phyloP scores from a whole-genome alignment of 2,113 vertebrate genomes.

The Phylloscopus whistleri region DNA sequence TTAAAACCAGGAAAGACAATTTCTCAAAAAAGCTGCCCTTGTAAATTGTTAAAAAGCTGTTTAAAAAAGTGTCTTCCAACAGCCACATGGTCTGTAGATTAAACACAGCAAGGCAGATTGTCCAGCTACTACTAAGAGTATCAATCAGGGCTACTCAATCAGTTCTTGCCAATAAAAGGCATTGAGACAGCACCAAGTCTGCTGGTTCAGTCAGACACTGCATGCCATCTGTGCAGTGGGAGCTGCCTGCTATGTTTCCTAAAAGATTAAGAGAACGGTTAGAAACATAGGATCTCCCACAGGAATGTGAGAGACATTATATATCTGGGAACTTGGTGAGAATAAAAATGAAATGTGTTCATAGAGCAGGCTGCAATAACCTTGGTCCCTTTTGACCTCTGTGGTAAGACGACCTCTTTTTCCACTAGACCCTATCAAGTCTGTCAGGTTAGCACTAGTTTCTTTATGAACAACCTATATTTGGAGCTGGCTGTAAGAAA shows the following conservation, averaged over 20 bases:
- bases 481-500: constrained; percentile 17
- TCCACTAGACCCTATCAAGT: neutral
- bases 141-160: constrained; percentile 38
- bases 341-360: neutral
- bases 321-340: neutral
- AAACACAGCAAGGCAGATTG: constrained; percentile 63
- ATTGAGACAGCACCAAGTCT: constrained; percentile 11
- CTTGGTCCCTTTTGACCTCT: neutral
- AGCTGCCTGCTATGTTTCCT: constrained; percentile 4
- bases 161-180: constrained; percentile 27
- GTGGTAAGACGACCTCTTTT: neutral
- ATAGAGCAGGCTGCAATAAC: neutral
- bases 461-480: constrained; percentile 17
- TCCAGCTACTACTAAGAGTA: constrained; percentile 48
- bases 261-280: neutral
- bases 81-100: constrained; percentile 56
- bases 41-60: constrained; percentile 45
- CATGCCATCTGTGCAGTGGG: constrained; percentile 31
- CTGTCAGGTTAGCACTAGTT: neutral
- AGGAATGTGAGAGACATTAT: neutral
- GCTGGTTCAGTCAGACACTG: constrained; percentile 27
- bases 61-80: constrained; percentile 21
- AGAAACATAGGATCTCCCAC: constrained; percentile 30
- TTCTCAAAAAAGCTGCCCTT: constrained; percentile 42
- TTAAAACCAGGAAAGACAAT: constrained; percentile 19